Percentiles rank a stretch among this genome's conserved stretches.
These are phyloP conservation scores for Hippasteria phrygiana DNA, from an alignment of 53 echinoderm and acorn worm genomes.

Conservation along the genomic window DNA sequence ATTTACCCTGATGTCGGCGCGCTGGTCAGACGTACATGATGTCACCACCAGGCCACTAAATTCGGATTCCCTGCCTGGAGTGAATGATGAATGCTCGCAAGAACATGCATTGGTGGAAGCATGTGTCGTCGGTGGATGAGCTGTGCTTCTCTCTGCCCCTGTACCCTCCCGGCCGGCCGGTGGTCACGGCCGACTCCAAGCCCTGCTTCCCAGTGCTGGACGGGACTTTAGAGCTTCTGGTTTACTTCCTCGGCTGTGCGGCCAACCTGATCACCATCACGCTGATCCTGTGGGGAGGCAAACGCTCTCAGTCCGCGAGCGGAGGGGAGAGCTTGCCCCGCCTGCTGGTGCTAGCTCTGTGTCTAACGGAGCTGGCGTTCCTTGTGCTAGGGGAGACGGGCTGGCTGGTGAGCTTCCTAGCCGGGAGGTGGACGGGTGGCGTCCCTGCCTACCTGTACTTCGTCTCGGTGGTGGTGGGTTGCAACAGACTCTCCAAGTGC, in stretches of 20 bases:
- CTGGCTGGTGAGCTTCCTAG: slow-evolving; percentile 71
- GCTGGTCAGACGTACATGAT: no score
- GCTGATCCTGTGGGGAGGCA: slow-evolving; percentile 64
- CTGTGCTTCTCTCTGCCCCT: slow-evolving; percentile 68
- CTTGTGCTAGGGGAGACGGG: slow-evolving; percentile 79
- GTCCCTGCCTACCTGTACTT: slow-evolving; percentile 56
- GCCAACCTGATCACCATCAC: slow-evolving; percentile 66
- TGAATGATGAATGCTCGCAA: no score
- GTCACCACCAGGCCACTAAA: no score
- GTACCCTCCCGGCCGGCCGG: slow-evolving; percentile 71
- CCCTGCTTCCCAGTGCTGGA: slow-evolving; percentile 56
- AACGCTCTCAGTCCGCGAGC: slow-evolving; percentile 49
- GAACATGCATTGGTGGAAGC: slow-evolving; percentile 8
- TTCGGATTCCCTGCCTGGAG: background rate
- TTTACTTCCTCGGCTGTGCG: slow-evolving; percentile 65
- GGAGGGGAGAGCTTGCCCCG: slow-evolving; percentile 81
- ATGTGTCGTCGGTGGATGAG: background rate
- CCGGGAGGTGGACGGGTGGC: slow-evolving; percentile 70
- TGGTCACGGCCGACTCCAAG: slow-evolving; percentile 26
- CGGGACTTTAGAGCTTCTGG: slow-evolving; percentile 17
- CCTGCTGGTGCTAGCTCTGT: slow-evolving; percentile 80
- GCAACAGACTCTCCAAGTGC: slow-evolving; percentile 79
- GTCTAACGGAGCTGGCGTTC: slow-evolving; percentile 76
- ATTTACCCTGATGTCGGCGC: no score
- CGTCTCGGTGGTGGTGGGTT: slow-evolving; percentile 68